These are phyloP conservation scores for Myiothlypis chrysogaster DNA, from an alignment of 2,797 vertebrate genomes.

Conservation along the genomic window DNA sequence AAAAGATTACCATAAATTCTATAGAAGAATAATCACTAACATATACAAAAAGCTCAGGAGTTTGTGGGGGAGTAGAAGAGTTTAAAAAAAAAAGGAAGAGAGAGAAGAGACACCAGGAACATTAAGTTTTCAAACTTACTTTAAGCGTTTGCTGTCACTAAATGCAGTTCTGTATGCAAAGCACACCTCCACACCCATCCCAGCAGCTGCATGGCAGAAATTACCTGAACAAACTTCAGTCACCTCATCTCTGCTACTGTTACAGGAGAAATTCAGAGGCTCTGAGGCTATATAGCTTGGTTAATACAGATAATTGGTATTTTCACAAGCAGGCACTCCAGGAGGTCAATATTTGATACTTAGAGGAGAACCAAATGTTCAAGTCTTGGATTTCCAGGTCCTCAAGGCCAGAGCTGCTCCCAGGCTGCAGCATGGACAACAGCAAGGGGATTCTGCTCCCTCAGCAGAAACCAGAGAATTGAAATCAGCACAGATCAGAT, in stretches of 20 bases:
- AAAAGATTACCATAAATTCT: background rate
- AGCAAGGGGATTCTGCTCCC: background rate
- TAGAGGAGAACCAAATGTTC: fast-evolving
- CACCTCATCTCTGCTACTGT: background rate
- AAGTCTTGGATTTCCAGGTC: background rate
- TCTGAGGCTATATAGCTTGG: background rate
- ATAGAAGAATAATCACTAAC: background rate
- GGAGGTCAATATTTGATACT: background rate
- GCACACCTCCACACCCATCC: background rate
- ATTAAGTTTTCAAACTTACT: background rate
- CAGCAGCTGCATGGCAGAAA: background rate
- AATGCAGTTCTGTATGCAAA: background rate
- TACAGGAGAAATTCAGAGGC: background rate
- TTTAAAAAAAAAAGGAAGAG: background rate
- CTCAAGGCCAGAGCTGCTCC: background rate
- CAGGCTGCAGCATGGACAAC: background rate
- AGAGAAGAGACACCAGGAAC: background rate
- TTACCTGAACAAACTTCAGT: background rate
- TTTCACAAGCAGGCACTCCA: background rate
- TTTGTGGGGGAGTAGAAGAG: background rate
- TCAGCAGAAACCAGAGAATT: constrained; percentile 11
- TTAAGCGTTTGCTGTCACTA: background rate
- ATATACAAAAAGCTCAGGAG: background rate
- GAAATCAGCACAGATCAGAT: background rate
- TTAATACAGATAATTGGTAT: background rate